These are phyloP conservation scores for Psittacula derbiana DNA, from an alignment of 2,797 vertebrate genomes.

Conservation along the genomic window DNA sequence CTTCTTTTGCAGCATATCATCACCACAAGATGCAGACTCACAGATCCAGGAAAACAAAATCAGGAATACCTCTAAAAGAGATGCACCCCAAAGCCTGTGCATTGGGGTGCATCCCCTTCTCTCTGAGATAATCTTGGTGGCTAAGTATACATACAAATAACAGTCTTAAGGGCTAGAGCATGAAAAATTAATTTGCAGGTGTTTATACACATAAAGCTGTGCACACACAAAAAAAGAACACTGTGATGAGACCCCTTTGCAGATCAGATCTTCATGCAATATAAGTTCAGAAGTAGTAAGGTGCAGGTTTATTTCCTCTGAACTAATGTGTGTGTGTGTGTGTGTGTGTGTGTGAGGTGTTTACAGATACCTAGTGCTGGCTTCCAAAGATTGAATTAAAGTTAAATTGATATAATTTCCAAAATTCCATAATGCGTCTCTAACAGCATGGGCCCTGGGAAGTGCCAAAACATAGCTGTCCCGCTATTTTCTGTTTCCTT, in stretches of 20 bases:
- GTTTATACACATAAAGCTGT: neutral
- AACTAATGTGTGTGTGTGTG: no score
- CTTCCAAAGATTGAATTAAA: neutral
- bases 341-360: accelerated
- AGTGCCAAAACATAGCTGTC: neutral
- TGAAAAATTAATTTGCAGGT: neutral
- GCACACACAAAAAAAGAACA: neutral
- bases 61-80: neutral
- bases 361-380: neutral
- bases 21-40: neutral
- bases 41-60: neutral
- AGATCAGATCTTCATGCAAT: neutral
- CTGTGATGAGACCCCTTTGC: neutral
- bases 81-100: neutral
- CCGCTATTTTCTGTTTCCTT: neutral
- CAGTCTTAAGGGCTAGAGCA: neutral
- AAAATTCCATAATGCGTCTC: neutral
- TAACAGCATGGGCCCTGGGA: neutral
- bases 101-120: neutral
- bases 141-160: neutral
- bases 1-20: neutral
- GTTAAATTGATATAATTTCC: neutral
- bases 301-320: neutral
- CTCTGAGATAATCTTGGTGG: neutral
- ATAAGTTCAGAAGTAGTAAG: neutral